Conservation (phyloP, 1,140 invertebrate species). For the Penaeus japonicus region DNA sequence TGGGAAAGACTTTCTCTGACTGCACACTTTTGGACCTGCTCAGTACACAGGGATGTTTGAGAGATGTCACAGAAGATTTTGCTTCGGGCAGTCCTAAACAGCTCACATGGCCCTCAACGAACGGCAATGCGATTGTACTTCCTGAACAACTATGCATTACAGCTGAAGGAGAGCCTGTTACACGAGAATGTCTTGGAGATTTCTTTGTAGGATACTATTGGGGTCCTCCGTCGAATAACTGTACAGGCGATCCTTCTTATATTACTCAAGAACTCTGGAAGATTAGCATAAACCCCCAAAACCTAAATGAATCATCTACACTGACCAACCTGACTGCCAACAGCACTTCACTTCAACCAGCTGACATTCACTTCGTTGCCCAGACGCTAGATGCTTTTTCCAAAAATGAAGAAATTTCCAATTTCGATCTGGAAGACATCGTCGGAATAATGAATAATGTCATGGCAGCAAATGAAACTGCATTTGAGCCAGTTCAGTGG, state of each 20-base stretch:
- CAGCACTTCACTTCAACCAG: constrained; percentile 10
- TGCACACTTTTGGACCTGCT: constrained; percentile 1
- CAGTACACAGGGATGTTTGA: constrained; percentile 27
- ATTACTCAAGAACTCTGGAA: constrained; percentile 33
- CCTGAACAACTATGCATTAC: constrained; percentile 50
- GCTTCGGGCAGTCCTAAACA: background rate
- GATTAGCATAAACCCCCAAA: background rate
- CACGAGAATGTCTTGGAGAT: constrained; percentile 43
- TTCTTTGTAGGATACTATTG: constrained; percentile 51
- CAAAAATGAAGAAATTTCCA: background rate
- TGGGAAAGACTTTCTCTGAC: background rate
- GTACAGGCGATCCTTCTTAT: constrained; percentile 26
- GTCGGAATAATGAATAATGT: constrained; percentile 48
- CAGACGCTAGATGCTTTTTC: constrained; percentile 14
- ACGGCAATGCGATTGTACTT: constrained; percentile 6
- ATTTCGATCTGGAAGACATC: constrained; percentile 29
- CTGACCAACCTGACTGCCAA: constrained; percentile 17
- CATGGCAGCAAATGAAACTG: constrained; percentile 9
- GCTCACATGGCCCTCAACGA: constrained; percentile 36
- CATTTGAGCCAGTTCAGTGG: constrained; percentile 21
- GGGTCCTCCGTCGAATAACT: constrained; percentile 7
- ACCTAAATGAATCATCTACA: background rate
- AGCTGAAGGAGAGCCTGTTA: constrained; percentile 43
- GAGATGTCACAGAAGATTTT: background rate
- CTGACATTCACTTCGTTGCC: constrained; percentile 48